Evolutionary conservation across 2,888 invertebrate species (phyloP).

Genomic region (Mantis religiosa): DNA sequence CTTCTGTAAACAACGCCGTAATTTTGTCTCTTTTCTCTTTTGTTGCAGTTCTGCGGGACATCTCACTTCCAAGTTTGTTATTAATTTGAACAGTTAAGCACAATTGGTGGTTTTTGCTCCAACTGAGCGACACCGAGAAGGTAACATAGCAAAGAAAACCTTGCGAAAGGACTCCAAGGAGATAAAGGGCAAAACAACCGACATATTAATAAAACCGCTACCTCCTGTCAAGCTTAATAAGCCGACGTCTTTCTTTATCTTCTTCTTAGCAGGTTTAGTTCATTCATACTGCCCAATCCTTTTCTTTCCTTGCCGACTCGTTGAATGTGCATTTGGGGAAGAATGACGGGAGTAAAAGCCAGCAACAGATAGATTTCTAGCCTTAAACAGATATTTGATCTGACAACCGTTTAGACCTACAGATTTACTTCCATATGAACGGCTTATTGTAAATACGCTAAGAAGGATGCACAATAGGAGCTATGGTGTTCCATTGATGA

Average conservation of each 20-base stretch:
- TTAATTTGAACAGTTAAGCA: slow-evolving; percentile 7
- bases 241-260: background rate
- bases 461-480: too few relatives aligned
- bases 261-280: background rate
- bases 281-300: background rate
- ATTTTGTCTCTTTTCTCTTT: background rate
- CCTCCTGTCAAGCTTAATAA: background rate
- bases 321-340: background rate
- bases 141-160: background rate
- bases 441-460: too few relatives aligned
- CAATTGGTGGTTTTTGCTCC: background rate
- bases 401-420: too few relatives aligned
- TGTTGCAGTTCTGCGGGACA: background rate
- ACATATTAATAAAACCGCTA: background rate
- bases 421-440: too few relatives aligned
- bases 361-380: too few relatives aligned
- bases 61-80: background rate
- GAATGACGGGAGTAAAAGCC: too few relatives aligned
- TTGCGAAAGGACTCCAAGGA: background rate
- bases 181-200: slow-evolving; percentile 2
- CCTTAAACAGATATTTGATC: too few relatives aligned
- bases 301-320: background rate
- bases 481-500: too few relatives aligned
- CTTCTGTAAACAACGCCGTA: background rate
- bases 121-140: background rate